Conservation (phyloP, 1,140 invertebrate genomes). For the Elysia chlorotica region DNA sequence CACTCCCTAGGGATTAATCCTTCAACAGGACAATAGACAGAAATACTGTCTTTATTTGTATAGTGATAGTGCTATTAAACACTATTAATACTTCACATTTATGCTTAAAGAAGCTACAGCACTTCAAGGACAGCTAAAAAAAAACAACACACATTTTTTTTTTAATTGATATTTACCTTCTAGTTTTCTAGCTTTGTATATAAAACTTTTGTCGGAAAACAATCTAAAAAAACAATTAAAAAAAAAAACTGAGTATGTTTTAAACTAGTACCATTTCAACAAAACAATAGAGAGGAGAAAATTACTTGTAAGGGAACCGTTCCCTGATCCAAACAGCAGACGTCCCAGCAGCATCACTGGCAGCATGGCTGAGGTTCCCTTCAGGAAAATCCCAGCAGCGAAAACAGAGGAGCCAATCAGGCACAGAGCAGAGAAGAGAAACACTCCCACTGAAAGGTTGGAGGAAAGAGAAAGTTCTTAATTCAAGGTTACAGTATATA, state of each 20-base stretch:
- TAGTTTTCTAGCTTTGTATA: neutral
- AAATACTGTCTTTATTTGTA: too few relatives aligned
- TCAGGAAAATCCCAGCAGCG: constrained; percentile 55
- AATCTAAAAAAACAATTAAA: neutral
- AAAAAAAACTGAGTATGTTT: neutral
- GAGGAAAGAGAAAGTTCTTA: neutral
- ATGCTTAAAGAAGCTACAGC: too few relatives aligned
- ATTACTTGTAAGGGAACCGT: constrained; percentile 63
- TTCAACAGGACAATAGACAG: too few relatives aligned
- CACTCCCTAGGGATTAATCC: too few relatives aligned
- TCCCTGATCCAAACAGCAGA: constrained; percentile 63
- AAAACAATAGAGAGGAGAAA: constrained; percentile 4
- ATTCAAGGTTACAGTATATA: too few relatives aligned
- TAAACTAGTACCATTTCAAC: neutral
- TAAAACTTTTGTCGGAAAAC: too few relatives aligned
- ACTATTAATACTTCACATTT: too few relatives aligned
- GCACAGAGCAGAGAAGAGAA: constrained; percentile 61
- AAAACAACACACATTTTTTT: too few relatives aligned
- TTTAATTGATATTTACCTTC: neutral
- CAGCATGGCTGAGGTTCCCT: constrained; percentile 57
- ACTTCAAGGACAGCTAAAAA: too few relatives aligned
- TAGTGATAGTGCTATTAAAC: too few relatives aligned
- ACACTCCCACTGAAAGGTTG: constrained; percentile 59
- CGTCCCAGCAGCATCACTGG: constrained; percentile 63
- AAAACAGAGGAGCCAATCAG: constrained; percentile 61